phyloP scores from a whole-genome alignment of 2,797 vertebrate genomes.

The Falco concolor region DNA sequence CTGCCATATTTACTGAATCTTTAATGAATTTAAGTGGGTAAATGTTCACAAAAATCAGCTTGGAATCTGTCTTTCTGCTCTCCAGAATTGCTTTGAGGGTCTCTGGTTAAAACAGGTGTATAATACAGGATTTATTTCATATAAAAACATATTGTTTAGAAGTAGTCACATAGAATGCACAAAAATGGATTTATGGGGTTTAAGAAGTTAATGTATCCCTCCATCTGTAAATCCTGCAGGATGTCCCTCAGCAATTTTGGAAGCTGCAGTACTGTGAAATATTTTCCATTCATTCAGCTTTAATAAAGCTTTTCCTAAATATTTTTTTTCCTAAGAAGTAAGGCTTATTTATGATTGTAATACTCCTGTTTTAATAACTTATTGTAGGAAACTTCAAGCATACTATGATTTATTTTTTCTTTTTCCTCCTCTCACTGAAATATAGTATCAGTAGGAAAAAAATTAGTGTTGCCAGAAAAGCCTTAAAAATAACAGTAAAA shows the following conservation, averaged over 20 bases:
- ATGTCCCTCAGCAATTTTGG: not conserved
- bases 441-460: not conserved
- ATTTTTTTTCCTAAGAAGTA: not conserved
- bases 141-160: slow-evolving; percentile 28
- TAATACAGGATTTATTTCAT: slow-evolving; percentile 40
- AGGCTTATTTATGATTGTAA: not conserved
- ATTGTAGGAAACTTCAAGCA: not conserved
- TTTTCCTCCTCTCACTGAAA: not conserved
- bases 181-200: slow-evolving; percentile 38
- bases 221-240: not conserved
- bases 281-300: not conserved
- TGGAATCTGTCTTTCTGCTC: slow-evolving; percentile 32
- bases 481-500: not conserved
- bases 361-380: not conserved
- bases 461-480: not conserved
- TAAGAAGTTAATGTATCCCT: slow-evolving; percentile 1
- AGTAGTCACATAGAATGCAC: not conserved
- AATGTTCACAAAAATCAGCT: slow-evolving; percentile 12
- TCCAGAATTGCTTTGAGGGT: slow-evolving; percentile 5
- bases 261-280: not conserved
- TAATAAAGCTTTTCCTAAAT: not conserved
- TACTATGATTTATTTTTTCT: not conserved
- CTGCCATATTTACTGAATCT: slow-evolving; percentile 45
- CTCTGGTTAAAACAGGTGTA: slow-evolving; percentile 24
- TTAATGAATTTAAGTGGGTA: slow-evolving; percentile 21